These are phyloP conservation scores for Ancistrus triradiatus DNA, from an alignment of 2,113 vertebrate species.

Conservation along the genomic window DNA sequence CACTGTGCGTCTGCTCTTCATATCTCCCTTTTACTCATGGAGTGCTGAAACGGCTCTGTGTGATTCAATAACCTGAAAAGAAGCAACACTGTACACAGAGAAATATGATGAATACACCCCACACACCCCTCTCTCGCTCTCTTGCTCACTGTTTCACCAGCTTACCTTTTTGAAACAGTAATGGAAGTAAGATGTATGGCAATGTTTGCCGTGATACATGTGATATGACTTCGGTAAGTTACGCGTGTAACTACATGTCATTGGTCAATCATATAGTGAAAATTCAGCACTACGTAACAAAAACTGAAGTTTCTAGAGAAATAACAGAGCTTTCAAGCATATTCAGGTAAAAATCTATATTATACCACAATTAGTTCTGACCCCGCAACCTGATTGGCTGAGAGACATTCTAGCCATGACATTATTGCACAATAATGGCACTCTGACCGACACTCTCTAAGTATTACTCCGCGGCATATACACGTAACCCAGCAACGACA, in stretches of 20 bases:
- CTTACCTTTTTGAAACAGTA: neutral
- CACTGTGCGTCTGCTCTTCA: conserved; percentile 24
- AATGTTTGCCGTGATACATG: conserved; percentile 15
- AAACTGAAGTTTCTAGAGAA: too few relatives aligned
- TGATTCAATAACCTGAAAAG: conserved; percentile 50
- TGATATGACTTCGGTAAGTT: conserved; percentile 20
- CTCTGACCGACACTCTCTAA: too few relatives aligned
- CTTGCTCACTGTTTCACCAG: neutral
- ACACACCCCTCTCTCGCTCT: neutral
- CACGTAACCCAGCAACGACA: too few relatives aligned
- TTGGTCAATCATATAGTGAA: neutral
- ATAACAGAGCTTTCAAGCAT: too few relatives aligned
- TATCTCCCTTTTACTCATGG: conserved; percentile 23
- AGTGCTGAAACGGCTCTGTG: conserved; percentile 32
- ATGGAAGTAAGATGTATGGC: conserved; percentile 16
- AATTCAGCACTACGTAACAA: neutral
- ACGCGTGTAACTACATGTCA: neutral
- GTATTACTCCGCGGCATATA: too few relatives aligned
- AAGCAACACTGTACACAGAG: conserved; percentile 25
- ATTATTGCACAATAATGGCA: too few relatives aligned
- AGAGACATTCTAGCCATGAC: too few relatives aligned
- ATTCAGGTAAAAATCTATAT: too few relatives aligned
- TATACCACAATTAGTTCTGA: too few relatives aligned
- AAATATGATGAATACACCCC: conserved; percentile 29
- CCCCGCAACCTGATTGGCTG: too few relatives aligned